phyloP scores from a whole-genome alignment of 2,113 vertebrate species.

The Suricata suricatta region DNA sequence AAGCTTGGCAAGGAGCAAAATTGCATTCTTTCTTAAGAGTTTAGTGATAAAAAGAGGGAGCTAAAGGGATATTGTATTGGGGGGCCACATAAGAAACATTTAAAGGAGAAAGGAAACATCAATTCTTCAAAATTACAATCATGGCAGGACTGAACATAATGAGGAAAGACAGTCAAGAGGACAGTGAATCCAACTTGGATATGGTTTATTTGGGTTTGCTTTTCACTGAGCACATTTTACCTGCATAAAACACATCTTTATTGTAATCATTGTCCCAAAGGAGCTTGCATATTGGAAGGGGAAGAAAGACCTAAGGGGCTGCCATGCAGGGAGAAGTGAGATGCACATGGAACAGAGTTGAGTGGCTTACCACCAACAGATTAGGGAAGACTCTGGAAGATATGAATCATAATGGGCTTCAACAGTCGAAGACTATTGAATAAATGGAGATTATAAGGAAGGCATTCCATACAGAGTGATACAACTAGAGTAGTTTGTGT shows the following conservation, averaged over 20 bases:
- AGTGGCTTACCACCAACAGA: not conserved
- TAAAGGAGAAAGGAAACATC: not conserved
- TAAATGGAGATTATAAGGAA: not conserved
- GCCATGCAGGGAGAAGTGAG: not conserved
- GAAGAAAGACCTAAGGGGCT: not conserved
- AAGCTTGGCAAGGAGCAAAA: not conserved
- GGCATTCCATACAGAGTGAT: not conserved
- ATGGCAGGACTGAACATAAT: not conserved
- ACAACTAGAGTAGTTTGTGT: not conserved
- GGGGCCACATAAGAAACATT: not conserved
- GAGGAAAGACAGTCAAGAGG: not conserved
- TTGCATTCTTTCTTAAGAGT: not conserved
- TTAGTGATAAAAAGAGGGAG: not conserved
- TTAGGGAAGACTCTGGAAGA: not conserved
- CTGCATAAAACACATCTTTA: not conserved
- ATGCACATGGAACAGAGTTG: not conserved
- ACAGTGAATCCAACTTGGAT: not conserved
- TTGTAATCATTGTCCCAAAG: not conserved
- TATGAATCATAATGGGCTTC: not conserved
- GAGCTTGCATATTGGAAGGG: not conserved
- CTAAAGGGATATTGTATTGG: not conserved
- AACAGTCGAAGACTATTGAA: not conserved
- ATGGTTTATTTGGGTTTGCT: not conserved
- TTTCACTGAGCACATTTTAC: not conserved
- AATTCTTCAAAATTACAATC: not conserved